A percentile compares a stretch with the other conserved stretches of the same genome.
Conservation (phyloP, 2,888 invertebrate species). For the Zelleria hepariella region DNA sequence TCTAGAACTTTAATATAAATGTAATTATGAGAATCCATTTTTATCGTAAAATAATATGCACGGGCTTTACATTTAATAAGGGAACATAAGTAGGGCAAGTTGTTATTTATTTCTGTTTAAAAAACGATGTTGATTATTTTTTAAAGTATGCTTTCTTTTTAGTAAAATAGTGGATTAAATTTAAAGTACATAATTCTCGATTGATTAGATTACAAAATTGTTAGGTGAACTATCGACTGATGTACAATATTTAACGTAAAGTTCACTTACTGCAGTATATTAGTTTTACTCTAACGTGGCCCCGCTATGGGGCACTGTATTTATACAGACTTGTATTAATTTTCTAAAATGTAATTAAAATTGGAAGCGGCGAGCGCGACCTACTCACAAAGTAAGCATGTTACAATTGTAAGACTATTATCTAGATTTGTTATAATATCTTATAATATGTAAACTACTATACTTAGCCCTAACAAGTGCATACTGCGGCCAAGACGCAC, state of each 20-base stretch:
- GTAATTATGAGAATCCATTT: conserved; percentile 61
- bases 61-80: conserved; percentile 67
- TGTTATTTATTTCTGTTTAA: conserved; percentile 76
- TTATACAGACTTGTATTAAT: conserved; percentile 64
- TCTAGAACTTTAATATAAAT: conserved; percentile 64
- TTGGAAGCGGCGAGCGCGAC: conserved; percentile 58
- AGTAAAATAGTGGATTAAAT: conserved; percentile 53
- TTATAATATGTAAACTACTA: conserved; percentile 52
- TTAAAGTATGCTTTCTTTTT: conserved; percentile 55
- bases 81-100: conserved; percentile 69
- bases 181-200: conserved; percentile 69
- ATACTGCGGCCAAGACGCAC: conserved; percentile 19
- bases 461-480: conserved; percentile 50
- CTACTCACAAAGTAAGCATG: conserved; percentile 58
- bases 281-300: conserved; percentile 55
- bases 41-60: conserved; percentile 66
- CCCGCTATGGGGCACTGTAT: conserved; percentile 43
- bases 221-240: conserved; percentile 70
- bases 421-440: conserved; percentile 63
- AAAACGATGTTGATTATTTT: conserved; percentile 69
- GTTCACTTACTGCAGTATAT: conserved; percentile 68
- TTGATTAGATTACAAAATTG: conserved; percentile 67
- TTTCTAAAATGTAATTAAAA: conserved; percentile 63
- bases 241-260: conserved; percentile 70
- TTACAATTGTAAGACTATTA: conserved; percentile 69